Evolutionary conservation across 2,113 vertebrate species (phyloP), one percentile per base, ranked within the genome.

Genomic region (Polyodon spathula): DNA sequence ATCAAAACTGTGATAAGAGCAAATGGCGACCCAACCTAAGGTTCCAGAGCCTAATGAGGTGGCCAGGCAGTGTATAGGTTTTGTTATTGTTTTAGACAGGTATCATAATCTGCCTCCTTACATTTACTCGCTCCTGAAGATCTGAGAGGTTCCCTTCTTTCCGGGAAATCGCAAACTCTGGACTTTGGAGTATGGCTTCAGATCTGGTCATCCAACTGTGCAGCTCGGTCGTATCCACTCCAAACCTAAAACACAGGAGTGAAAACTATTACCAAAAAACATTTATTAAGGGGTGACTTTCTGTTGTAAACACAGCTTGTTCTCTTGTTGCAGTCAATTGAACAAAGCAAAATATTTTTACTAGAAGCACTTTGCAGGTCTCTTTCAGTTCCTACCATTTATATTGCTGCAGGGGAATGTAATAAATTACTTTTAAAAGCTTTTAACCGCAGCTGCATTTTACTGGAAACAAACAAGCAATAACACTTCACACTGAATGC

Each of bases 131-230:
- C 71, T 98, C 94, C 67, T 88, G 81, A 67, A 99, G 88, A n/a
- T 97, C 94, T 63, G 92, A 84, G 62, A 99, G 73, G 74, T 87
- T 91, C 65, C 92, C 94, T 58, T 97, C 94, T 59, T 97, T 99
- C 9, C 93, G 83, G 6, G 83, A 91, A 63, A 91, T 42, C 3
- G 92, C 89, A 70, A 95, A 97, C 72, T 98, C 95, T 0, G 94
- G 90, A 73, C 91, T 97, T 76, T 97, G 94, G 14, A 99, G 81
- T 70, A 91, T 83, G 37, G 92, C 94, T 83, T 99, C 94, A 2
- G 94, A 94, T 1, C 95, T 91, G 12, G 95, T 97, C 89, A 99
- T 98, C 87, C 93, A 99, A 66, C 94, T 98, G 74, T 98, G 94
- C 48, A 99, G 89, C 83, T 99, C 96, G 10, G 94, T 97, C 69